These are phyloP conservation scores for Cryptoprocta ferox DNA, from an alignment of 2,797 vertebrate genomes.

Conservation along the genomic window DNA sequence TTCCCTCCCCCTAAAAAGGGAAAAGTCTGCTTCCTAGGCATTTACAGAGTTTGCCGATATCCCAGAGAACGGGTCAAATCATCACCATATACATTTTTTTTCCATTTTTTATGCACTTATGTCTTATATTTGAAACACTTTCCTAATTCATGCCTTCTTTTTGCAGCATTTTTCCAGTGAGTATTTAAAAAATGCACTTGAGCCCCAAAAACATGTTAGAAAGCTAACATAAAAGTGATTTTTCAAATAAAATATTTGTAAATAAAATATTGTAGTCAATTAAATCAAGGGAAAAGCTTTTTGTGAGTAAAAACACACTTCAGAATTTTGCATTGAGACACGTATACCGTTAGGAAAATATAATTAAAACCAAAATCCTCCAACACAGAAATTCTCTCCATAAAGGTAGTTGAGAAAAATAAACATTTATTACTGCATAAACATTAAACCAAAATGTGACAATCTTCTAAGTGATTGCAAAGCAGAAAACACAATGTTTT, in stretches of 20 bases:
- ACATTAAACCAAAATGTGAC: not conserved
- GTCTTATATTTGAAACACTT: conserved; percentile 47
- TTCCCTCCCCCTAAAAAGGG: not conserved
- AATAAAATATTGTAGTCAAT: conserved; percentile 44
- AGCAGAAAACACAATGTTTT: not conserved
- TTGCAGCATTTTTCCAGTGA: not conserved
- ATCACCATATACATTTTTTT: not conserved
- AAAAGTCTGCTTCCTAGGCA: not conserved
- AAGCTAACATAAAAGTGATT: conserved; percentile 43
- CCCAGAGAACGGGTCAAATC: not conserved
- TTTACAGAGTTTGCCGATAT: conserved; percentile 43
- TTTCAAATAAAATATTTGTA: conserved; percentile 64
- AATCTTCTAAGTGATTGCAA: not conserved
- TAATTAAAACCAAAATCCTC: not conserved
- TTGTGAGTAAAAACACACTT: conserved; percentile 43
- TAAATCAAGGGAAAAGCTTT: conserved; percentile 58
- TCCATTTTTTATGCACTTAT: not conserved
- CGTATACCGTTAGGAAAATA: not conserved
- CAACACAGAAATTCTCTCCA: conserved; percentile 12
- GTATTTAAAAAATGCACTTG: not conserved
- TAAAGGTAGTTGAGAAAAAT: not conserved
- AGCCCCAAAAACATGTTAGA: conserved; percentile 7
- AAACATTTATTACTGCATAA: not conserved
- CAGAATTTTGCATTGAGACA: conserved; percentile 39
- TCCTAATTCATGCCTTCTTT: not conserved